phyloP scores from a whole-genome alignment of 1,140 invertebrate species.

The Cydia strobilella region DNA sequence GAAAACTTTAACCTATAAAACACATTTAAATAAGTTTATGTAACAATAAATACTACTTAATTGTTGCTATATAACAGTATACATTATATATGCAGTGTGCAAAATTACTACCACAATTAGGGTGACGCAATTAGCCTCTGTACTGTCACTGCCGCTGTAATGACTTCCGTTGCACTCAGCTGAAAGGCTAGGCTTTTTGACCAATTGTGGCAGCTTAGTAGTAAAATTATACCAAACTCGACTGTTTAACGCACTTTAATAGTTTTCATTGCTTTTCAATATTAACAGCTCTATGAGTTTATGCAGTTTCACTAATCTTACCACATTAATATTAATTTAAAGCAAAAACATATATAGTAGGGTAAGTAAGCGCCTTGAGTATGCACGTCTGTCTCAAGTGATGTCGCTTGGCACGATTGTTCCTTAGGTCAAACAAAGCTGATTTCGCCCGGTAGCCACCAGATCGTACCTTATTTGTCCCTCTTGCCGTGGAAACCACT shows the following conservation, averaged over 20 bases:
- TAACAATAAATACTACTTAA: no score
- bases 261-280: not conserved
- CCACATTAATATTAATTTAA: not conserved
- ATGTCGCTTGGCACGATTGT: no score
- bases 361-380: no score
- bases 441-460: no score
- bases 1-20: no score
- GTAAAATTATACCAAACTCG: not conserved
- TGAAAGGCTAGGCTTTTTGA: conserved; percentile 23
- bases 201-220: conserved; percentile 18
- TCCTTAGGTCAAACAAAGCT: no score
- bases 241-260: not conserved
- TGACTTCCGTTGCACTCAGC: conserved; percentile 25
- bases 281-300: not conserved
- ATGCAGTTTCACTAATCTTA: not conserved
- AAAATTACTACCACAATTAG: conserved; percentile 14
- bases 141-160: conserved; percentile 25
- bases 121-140: conserved; percentile 20
- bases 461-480: no score
- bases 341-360: no score
- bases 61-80: not conserved
- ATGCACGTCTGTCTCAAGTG: no score
- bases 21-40: no score
- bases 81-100: not conserved
- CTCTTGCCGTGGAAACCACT: no score